These are phyloP conservation scores for Tenthredo mesomela DNA, from an alignment of 2,888 invertebrate genomes.

Conservation along the genomic window DNA sequence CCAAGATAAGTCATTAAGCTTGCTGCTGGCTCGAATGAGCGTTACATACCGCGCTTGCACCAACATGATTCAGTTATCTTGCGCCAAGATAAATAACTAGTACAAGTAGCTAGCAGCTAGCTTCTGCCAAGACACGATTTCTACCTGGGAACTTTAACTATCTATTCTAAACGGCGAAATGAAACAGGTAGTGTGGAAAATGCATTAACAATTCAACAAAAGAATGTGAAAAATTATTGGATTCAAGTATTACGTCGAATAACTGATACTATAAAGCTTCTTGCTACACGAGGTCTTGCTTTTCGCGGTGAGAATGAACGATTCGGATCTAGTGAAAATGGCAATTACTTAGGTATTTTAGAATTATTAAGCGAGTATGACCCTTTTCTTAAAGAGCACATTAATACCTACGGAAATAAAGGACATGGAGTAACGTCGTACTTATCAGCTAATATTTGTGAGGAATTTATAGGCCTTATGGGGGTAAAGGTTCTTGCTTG, in stretches of 20 bases:
- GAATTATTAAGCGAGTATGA: constrained; percentile 52
- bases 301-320: background rate
- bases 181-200: background rate
- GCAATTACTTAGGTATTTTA: constrained; percentile 45
- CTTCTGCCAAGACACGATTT: too few relatives aligned
- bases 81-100: too few relatives aligned
- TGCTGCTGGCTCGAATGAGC: too few relatives aligned
- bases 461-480: constrained; percentile 54
- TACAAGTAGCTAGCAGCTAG: too few relatives aligned
- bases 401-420: constrained; percentile 52
- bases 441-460: constrained; percentile 52
- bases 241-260: background rate
- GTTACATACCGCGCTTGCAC: too few relatives aligned
- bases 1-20: too few relatives aligned
- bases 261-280: background rate
- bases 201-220: constrained; percentile 14
- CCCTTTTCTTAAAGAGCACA: constrained; percentile 51
- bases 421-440: constrained; percentile 26
- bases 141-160: background rate
- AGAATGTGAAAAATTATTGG: constrained; percentile 48
- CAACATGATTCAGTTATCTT: too few relatives aligned
- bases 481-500: constrained; percentile 25
- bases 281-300: background rate
- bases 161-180: background rate
- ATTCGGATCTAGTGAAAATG: background rate